Base-by-base conservation (phyloP, 2,113 vertebrate species). In the Mirounga angustirostris region DNA sequence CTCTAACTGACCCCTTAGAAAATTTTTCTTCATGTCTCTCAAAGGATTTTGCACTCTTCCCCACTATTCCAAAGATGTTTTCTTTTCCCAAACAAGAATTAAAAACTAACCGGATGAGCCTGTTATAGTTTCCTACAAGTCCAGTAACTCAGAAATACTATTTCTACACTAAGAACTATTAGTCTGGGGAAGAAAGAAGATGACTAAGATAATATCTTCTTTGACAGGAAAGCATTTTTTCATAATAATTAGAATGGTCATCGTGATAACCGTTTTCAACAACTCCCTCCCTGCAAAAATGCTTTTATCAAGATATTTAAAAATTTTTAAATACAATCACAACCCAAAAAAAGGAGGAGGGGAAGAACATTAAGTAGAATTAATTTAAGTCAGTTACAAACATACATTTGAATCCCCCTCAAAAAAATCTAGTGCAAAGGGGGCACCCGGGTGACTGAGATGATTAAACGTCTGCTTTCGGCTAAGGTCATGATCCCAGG, bases 11-110 rank as follows among this genome's bases (percentile, higher is more conserved):
- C 69, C 58, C 36, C 2, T 88, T 56, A 78, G 80, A 74, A 81
- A 76, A 92, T 94, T 94, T 93, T 96, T 96, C 69, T 92, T 91
- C 63, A 89, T 71, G 15, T 95, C 21, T 89, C 82, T 94, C 56
- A 93, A 92, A 95, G 16, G 69, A 95, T 65, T 97, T 98, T 87
- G 92, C 0, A 89, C n/a, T 59, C 52, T 58, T 95, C 12, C 7
- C n/a, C 30, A 89, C 9, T 95, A 88, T 69, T 96, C 91, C 61
- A 78, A 94, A 24, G 8, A 65, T 69, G 69, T 97, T 52, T 89
- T 73, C 85, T 95, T 83, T 79, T 83, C 21, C 30, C 40, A 94
- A 69, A 95, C 36, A 96, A 52, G 43, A 93, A 90, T 91, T 94
- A 91, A 88, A 97, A 91, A 89, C 22, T 94, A 91, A 95, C 22